These are phyloP conservation scores for Calidris pugnax DNA, from an alignment of 2,113 vertebrate species.

Conservation along the genomic window DNA sequence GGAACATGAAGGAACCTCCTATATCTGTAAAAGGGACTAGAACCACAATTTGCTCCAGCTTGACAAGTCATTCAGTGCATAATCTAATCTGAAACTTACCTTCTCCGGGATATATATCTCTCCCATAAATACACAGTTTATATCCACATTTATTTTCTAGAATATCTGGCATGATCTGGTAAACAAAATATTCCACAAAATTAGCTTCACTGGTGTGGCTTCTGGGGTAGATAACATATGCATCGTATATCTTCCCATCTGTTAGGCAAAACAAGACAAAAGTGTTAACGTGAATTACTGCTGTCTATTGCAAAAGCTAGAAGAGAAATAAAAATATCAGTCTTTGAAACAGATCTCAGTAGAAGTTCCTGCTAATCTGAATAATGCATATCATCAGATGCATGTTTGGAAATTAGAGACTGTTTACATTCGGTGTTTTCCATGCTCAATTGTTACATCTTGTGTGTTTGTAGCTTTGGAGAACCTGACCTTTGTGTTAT, in stretches of 20 bases:
- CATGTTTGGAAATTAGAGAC: neutral
- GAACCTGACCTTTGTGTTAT: neutral
- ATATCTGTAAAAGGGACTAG: neutral
- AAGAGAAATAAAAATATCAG: neutral
- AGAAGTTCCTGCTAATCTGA: neutral
- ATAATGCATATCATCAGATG: accelerated
- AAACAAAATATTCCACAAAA: constrained; percentile 81
- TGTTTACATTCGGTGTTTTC: neutral
- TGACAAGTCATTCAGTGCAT: neutral
- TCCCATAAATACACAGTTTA: constrained; percentile 85
- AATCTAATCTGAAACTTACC: constrained; percentile 69
- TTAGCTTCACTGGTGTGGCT: neutral
- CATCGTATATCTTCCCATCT: constrained; percentile 90
- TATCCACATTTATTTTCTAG: constrained; percentile 88
- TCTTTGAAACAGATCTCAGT: neutral
- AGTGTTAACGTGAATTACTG: neutral
- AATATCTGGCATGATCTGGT: constrained; percentile 82
- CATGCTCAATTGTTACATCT: neutral
- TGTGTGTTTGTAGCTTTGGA: neutral
- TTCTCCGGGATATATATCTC: constrained; percentile 85
- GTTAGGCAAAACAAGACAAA: constrained; percentile 19
- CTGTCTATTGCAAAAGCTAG: neutral
- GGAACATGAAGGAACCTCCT: neutral
- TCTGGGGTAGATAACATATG: constrained; percentile 85
- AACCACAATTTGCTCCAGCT: neutral